These are phyloP conservation scores for Zoanthus sansibaricus DNA, from an alignment of 92 coral and sea anemone species.

Conservation along the genomic window DNA sequence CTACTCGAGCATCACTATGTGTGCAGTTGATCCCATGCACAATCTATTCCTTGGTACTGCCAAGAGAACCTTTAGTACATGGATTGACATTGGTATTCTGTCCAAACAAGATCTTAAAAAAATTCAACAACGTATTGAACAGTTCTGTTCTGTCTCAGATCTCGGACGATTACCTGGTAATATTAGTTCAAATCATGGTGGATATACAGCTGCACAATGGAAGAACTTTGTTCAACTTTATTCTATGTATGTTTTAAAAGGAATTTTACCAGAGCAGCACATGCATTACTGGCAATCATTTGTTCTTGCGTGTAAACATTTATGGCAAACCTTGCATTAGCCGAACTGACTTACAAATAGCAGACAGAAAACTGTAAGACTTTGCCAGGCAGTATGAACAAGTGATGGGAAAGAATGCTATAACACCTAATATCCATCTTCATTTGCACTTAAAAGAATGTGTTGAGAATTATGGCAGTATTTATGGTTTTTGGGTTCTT, in stretches of 20 bases:
- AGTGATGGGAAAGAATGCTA: conserved; percentile 43
- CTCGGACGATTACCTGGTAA: conserved; percentile 66
- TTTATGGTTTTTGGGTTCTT: conserved; percentile 66
- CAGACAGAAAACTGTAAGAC: conserved; percentile 31
- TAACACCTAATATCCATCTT: conserved; percentile 64
- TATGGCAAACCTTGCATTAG: conserved; percentile 21
- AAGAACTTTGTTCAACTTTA: conserved; percentile 51
- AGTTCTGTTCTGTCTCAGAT: conserved; percentile 48
- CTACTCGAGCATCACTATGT: conserved; percentile 52
- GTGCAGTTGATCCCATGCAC: conserved; percentile 59
- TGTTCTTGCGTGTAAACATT: conserved; percentile 35
- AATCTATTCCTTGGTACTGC: conserved; percentile 56
- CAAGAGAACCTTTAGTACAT: conserved; percentile 41
- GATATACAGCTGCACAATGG: conserved; percentile 76
- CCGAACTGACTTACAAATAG: conserved; percentile 9
- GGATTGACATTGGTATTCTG: conserved; percentile 36
- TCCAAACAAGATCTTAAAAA: conserved; percentile 38
- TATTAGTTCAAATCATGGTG: conserved; percentile 66
- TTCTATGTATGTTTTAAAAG: conserved; percentile 24
- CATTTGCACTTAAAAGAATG: conserved; percentile 48
- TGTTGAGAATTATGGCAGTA: not conserved
- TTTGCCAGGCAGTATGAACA: conserved; percentile 34
- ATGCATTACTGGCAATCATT: conserved; percentile 24
- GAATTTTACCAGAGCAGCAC: conserved; percentile 16
- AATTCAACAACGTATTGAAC: conserved; percentile 49